Conservation (phyloP, 1,140 invertebrate genomes). For the Apolygus lucorum region DNA sequence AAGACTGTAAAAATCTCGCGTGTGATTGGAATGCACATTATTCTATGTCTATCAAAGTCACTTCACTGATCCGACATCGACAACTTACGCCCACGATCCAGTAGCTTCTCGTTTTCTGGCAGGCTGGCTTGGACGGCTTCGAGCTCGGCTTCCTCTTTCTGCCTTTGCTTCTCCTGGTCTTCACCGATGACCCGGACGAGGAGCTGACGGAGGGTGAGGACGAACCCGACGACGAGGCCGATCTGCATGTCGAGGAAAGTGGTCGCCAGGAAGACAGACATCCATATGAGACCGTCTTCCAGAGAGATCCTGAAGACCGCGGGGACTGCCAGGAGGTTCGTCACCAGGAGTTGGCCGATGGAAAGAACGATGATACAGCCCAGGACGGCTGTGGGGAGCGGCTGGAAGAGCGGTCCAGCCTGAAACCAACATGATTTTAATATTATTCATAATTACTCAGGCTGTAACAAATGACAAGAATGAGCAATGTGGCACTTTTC, state of each 20-base stretch:
- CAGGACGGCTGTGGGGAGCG: constrained; percentile 19
- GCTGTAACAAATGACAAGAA: too few relatives aligned
- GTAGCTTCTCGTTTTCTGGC: background rate
- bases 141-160: constrained; percentile 4
- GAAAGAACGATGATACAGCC: constrained; percentile 23
- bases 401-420: constrained; percentile 23
- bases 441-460: too few relatives aligned
- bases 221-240: constrained; percentile 20
- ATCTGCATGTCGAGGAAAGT: constrained; percentile 11
- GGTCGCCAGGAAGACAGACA: constrained; percentile 5
- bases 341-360: constrained; percentile 11
- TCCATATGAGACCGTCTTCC: constrained; percentile 20
- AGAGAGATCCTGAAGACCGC: background rate
- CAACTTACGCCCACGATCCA: background rate
- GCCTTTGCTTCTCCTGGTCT: constrained; percentile 5
- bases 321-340: constrained; percentile 7
- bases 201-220: constrained; percentile 9
- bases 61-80: background rate
- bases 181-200: constrained; percentile 8
- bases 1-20: too few relatives aligned
- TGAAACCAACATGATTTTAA: too few relatives aligned
- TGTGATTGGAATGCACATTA: too few relatives aligned
- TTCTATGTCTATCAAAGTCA: too few relatives aligned
- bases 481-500: too few relatives aligned
- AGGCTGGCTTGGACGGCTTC: background rate